Evolutionary conservation across 1,140 invertebrate genomes (phyloP), one percentile per base, ranked within the genome.

Genomic region (Philotrypesis tridentata): DNA sequence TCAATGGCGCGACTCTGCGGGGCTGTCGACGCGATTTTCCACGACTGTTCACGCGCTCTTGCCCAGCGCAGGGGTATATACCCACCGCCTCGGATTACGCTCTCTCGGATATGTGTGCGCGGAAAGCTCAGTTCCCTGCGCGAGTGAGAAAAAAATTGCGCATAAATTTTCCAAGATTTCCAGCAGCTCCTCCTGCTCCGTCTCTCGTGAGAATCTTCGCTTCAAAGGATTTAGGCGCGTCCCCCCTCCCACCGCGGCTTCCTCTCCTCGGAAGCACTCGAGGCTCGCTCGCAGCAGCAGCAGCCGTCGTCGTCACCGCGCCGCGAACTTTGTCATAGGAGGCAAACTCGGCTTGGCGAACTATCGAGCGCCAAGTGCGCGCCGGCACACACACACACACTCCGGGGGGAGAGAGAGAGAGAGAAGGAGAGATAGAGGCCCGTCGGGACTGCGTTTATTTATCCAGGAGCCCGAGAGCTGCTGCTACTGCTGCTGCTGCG

Each of bases 391-490:
- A 17, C 61, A n/a, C 55, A 8, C 4, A 25, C 21, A 27, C 61
- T 65, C 25, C 2, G 5, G 25, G 4, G 61, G 61, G 12, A 5
- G 55, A 60, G 55, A 60, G 5, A 60, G 55, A 60, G n/a, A n/a
- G n/a, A 25, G 25, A 17, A n/a, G 61, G 12, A 5, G 55, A 60
- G 55, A 60, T 14, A 60, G 55, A 60, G n/a, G n/a, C 61, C 21
- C 61, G 55, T 8, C 63, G 63, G 25, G 33, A 37, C 33, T 37
- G 33, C 33, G 67, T 70, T 72, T 72, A 72, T 72, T 72, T 72
- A 72, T 72, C 70, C 33, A 43, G 8, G 67, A 67, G 63, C 17
- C 4, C 67, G 31, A 43, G n/a, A n/a, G n/a, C n/a, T n/a, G n/a
- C n/a, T n/a, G n/a, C n/a, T n/a, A n/a, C n/a, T n/a, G n/a, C n/a